These are phyloP conservation scores for Ataeniobius toweri DNA, from an alignment of 2,797 vertebrate genomes.

Conservation along the genomic window DNA sequence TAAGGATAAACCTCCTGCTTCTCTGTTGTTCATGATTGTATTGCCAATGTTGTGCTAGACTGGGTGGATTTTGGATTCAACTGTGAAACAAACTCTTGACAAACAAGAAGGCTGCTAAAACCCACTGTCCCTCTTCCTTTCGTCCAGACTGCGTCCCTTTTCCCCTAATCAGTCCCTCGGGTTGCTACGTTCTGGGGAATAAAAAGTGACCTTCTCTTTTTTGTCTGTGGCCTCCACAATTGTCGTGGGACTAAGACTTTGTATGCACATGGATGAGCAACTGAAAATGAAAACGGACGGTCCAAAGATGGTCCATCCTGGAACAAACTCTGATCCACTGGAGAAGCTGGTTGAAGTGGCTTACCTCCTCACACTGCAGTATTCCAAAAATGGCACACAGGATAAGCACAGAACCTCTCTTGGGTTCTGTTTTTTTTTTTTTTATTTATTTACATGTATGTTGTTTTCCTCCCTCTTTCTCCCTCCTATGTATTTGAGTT, in stretches of 20 bases:
- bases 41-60: constrained; percentile 77
- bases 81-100: constrained; percentile 85
- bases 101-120: constrained; percentile 82
- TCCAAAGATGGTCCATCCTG: constrained; percentile 42
- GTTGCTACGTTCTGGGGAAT: constrained; percentile 47
- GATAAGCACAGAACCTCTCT: constrained; percentile 66
- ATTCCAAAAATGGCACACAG: constrained; percentile 77
- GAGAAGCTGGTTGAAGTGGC: constrained; percentile 74
- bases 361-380: constrained; percentile 75
- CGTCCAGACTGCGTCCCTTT: constrained; percentile 39
- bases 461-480: constrained; percentile 13
- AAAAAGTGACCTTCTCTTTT: constrained; percentile 72
- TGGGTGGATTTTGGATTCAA: constrained; percentile 77
- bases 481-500: constrained; percentile 43
- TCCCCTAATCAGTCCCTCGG: constrained; percentile 27
- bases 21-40: constrained; percentile 66
- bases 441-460: constrained; percentile 71
- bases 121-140: constrained; percentile 44
- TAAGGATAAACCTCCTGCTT: constrained; percentile 66
- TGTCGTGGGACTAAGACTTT: constrained; percentile 58
- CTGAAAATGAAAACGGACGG: constrained; percentile 51
- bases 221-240: constrained; percentile 70
- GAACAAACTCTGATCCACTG: constrained; percentile 76
- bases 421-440: constrained; percentile 46
- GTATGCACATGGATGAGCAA: constrained; percentile 42